Conservation (phyloP, 2,797 vertebrate species). For the Phyllotis vaccarum region DNA sequence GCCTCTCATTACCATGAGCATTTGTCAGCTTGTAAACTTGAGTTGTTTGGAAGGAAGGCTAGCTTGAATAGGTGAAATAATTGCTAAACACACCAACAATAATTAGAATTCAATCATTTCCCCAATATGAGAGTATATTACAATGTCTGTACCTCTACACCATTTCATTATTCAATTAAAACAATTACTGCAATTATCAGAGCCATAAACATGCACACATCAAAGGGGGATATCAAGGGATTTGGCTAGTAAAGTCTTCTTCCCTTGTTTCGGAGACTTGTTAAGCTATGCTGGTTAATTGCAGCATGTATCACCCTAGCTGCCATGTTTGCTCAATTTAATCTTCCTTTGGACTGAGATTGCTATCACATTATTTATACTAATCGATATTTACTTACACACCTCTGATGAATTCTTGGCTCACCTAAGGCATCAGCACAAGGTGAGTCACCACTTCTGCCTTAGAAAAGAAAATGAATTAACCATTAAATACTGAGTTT, state of each 20-base stretch:
- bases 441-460: constrained; percentile 3
- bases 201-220: not conserved
- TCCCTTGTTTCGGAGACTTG: not conserved
- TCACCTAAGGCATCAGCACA: not conserved
- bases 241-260: not conserved
- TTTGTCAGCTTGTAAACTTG: constrained; percentile 21
- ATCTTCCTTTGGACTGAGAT: constrained; percentile 52
- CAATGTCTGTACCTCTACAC: not conserved
- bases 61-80: constrained; percentile 45
- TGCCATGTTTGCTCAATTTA: not conserved
- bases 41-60: not conserved
- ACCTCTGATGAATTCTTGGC: constrained; percentile 34
- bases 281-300: not conserved
- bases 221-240: not conserved
- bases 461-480: constrained; percentile 20
- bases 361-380: not conserved
- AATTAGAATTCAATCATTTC: constrained; percentile 40
- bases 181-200: not conserved
- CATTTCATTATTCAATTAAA: not conserved
- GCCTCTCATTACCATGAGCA: too few species aligned
- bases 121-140: not conserved
- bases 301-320: not conserved
- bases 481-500: not conserved
- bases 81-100: constrained; percentile 46
- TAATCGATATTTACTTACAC: constrained; percentile 35